phyloP scores from a whole-genome alignment of 2,113 vertebrate species.

The Cavia porcellus region DNA sequence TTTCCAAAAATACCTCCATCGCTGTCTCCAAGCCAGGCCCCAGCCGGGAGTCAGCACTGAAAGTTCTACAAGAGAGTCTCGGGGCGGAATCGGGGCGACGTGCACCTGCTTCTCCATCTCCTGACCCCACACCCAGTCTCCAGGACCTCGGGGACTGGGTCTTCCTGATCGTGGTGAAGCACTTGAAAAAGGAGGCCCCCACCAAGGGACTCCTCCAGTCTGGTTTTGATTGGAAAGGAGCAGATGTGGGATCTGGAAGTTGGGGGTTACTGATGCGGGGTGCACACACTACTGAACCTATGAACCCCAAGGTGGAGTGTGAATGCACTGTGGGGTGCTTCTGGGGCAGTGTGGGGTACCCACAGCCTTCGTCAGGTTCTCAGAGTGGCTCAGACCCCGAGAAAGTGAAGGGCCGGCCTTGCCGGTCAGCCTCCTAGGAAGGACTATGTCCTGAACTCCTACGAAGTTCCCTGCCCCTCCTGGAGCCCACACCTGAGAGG shows the following conservation, averaged over 20 bases:
- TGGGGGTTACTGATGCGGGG: rapidly evolving
- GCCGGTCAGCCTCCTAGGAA: neutral
- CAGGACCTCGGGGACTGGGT: rapidly evolving
- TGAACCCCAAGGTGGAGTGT: neutral
- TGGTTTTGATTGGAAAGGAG: rapidly evolving
- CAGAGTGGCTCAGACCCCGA: neutral
- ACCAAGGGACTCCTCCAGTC: too few species aligned
- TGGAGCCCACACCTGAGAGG: neutral
- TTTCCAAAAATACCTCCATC: constrained; percentile 45
- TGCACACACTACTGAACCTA: rapidly evolving
- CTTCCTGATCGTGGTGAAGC: neutral
- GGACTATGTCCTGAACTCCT: neutral
- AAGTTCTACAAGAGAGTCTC: neutral
- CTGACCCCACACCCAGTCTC: neutral
- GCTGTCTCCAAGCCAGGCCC: neutral
- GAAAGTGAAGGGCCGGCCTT: neutral
- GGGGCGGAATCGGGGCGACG: rapidly evolving
- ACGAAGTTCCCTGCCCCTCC: neutral
- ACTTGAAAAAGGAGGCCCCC: neutral
- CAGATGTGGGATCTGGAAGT: neutral
- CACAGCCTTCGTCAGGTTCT: too few species aligned
- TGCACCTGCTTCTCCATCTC: rapidly evolving
- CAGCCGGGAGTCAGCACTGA: neutral
- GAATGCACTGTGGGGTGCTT: rapidly evolving
- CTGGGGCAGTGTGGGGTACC: rapidly evolving